Evolutionary conservation across 2,797 vertebrate genomes (phyloP).

Genomic region (Spatula versicolor): DNA sequence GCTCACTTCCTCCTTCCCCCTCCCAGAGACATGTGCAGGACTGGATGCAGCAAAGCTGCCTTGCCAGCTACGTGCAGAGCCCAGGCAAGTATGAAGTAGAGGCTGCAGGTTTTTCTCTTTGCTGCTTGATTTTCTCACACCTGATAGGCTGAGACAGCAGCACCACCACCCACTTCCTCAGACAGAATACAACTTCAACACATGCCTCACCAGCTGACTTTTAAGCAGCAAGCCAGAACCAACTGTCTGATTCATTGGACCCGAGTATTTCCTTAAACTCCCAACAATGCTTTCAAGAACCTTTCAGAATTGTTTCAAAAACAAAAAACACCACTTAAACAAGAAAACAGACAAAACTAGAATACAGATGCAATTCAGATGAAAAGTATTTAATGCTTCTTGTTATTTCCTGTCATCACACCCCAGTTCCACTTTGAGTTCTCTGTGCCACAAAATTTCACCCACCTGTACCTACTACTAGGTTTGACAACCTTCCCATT

Average conservation of each 20-base stretch:
- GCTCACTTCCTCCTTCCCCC: fast-evolving
- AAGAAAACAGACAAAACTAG: neutral
- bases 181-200: neutral
- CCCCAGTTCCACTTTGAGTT: neutral
- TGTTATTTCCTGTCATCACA: neutral
- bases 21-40: fast-evolving
- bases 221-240: neutral
- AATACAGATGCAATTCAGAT: neutral
- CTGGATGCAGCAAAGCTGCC: neutral
- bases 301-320: neutral
- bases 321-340: neutral
- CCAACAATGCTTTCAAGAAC: neutral
- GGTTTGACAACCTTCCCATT: neutral
- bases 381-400: neutral
- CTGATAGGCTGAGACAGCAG: fast-evolving
- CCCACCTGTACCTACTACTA: neutral
- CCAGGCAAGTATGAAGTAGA: neutral
- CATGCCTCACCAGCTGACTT: neutral
- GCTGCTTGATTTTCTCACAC: neutral
- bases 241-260: neutral
- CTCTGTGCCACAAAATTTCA: neutral
- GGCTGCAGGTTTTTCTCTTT: neutral
- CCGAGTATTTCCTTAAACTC: neutral
- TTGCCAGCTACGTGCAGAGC: neutral
- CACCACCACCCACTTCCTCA: neutral